Evolutionary conservation across 2,888 invertebrate genomes (phyloP).

Genomic region (Exocentrus adspersus): DNA sequence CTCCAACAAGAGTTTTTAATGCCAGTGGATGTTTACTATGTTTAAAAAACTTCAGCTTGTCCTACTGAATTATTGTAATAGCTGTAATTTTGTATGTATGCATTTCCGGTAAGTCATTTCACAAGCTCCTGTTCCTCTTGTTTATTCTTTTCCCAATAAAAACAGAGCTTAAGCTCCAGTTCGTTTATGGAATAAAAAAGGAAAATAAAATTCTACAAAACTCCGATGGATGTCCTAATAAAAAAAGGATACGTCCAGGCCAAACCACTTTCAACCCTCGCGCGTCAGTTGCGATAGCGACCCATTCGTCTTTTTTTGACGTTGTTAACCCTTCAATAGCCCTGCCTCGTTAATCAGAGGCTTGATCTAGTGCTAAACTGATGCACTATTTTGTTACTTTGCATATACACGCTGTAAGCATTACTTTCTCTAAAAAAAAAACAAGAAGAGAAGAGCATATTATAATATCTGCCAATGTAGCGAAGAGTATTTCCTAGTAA

Average conservation of each 20-base stretch:
- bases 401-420: neutral
- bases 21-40: no score
- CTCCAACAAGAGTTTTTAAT: no score
- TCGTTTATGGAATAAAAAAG: constrained; percentile 24
- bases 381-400: constrained; percentile 11
- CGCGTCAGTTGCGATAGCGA: constrained; percentile 46
- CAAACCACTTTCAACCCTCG: constrained; percentile 26
- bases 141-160: constrained; percentile 15
- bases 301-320: constrained; percentile 56
- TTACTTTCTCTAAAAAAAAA: no score
- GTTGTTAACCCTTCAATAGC: constrained; percentile 56
- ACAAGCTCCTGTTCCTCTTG: no score
- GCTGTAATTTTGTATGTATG: no score
- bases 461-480: no score
- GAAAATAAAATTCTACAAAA: constrained; percentile 18
- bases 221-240: constrained; percentile 25
- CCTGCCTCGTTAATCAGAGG: constrained; percentile 53
- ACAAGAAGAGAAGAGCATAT: no score
- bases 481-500: no score
- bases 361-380: constrained; percentile 20
- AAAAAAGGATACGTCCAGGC: constrained; percentile 26
- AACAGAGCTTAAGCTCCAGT: constrained; percentile 22
- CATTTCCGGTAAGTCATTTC: no score
- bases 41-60: no score
- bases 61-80: no score